Evolutionary conservation across 2,113 vertebrate species (phyloP).

Genomic region (Pangasianodon gigas): DNA sequence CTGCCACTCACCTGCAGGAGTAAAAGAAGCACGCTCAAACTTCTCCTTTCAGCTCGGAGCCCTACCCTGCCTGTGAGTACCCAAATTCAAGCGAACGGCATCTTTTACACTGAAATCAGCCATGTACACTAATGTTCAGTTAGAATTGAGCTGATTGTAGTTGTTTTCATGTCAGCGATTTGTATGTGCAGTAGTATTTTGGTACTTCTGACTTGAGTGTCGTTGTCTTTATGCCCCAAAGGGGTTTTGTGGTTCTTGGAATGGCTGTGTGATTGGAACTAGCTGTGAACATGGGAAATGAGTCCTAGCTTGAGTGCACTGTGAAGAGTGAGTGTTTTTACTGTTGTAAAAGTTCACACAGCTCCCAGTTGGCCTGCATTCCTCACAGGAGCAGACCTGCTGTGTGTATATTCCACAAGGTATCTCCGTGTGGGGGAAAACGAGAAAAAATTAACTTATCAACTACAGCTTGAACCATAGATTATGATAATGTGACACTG

Average conservation of each 20-base stretch:
- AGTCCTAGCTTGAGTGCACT: slow-evolving; percentile 9
- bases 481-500: background rate
- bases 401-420: background rate
- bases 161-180: background rate
- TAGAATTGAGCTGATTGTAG: background rate
- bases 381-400: background rate
- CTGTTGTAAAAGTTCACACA: slow-evolving; percentile 20
- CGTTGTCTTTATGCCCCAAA: background rate
- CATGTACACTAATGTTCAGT: background rate
- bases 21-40: slow-evolving; percentile 56
- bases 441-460: background rate
- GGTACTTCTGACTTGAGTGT: background rate
- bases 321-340: slow-evolving; percentile 36
- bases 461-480: background rate
- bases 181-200: background rate
- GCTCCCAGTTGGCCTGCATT: background rate
- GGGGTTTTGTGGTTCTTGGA: background rate
- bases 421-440: background rate
- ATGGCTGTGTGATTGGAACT: background rate
- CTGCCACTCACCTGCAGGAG: slow-evolving; percentile 63
- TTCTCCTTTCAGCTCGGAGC: slow-evolving; percentile 15
- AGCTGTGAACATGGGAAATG: background rate
- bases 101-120: background rate
- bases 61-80: slow-evolving; percentile 33
- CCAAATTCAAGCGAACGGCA: background rate